phyloP scores from a whole-genome alignment of 2,888 invertebrate species.

The Timema cristinae region DNA sequence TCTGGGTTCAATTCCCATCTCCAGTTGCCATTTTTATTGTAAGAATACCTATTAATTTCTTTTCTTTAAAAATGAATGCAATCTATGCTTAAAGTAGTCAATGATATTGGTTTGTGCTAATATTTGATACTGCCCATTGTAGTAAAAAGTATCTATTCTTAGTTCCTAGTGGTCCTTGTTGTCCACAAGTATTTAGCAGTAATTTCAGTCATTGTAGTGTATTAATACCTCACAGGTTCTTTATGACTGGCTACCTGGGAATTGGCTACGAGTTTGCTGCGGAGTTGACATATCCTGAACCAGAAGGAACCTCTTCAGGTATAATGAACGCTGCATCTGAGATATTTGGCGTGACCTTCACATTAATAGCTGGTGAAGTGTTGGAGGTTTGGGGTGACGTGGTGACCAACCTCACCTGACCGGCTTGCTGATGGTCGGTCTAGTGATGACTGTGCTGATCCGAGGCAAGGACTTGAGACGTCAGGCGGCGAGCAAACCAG shows the following conservation, averaged over 20 bases:
- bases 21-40: no score
- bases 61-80: no score
- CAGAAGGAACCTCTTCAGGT: slow-evolving; percentile 96
- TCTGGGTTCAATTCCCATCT: no score
- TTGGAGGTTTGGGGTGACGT: slow-evolving; percentile 59
- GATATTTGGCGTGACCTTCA: slow-evolving; percentile 75
- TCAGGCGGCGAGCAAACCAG: slow-evolving; percentile 15
- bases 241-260: slow-evolving; percentile 99
- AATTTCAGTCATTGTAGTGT: not conserved
- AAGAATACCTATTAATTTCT: no score
- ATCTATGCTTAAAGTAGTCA: no score
- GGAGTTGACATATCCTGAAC: slow-evolving; percentile 94
- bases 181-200: not conserved
- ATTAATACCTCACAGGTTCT: slow-evolving; percentile 68
- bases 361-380: slow-evolving; percentile 56
- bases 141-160: no score
- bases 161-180: not conserved
- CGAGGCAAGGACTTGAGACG: slow-evolving; percentile 39
- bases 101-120: no score
- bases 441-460: slow-evolving; percentile 73
- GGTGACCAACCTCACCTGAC: slow-evolving; percentile 80
- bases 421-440: slow-evolving; percentile 68
- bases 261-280: slow-evolving; percentile 98
- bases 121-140: no score
- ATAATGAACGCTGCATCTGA: slow-evolving; percentile 83